Evolutionary conservation across 2,113 vertebrate genomes (phyloP), one percentile per base, ranked within the genome.

Genomic region (Abramis brama): DNA sequence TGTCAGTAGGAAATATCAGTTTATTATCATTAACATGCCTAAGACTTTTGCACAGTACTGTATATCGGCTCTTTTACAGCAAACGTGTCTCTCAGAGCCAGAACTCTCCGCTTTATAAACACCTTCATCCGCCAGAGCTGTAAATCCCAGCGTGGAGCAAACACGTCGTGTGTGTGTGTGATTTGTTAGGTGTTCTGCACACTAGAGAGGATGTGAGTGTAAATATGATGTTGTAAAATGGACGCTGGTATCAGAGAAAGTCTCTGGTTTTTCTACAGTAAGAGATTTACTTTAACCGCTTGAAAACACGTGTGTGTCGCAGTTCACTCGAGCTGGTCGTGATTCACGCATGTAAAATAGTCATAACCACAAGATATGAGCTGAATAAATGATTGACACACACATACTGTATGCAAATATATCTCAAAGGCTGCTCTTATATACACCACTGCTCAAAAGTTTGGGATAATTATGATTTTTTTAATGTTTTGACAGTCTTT

Each of bases 171-270:
- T 43, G 39, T 43, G 36, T 33, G 33, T 33, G 33, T 33, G 78
- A 80, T 80, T 47, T 64, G 78, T 62, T 6, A 62, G 78, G 33
- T 62, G 57, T 79, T 8, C 50, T 59, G 50, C 17, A 57, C 73
- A 30, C 15, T 70, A 70, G 66, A 57, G 75, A 23, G 17, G 74
- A 55, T 33, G n/a, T 36, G 27, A n/a, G 52, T 15, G 30, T 39
- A 60, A 79, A 79, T 25, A 9, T 36, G 5, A 55, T 30, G 25
- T 19, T 50, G 27, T 3, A 1, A 23, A 15, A 60, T 45, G 4
- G 15, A 80, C 39, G 19, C 70, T n/a, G 70, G 36, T 6, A n/a
- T 73, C 10, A 45, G 23, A 47, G 39, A 5, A 74, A 25, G 39
- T 1, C 21, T 60, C 59, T 60, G 59, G 9, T 19, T 17, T 52